These are phyloP conservation scores for Nasonia longicornis DNA, from an alignment of 1,140 invertebrate species.

Conservation along the genomic window DNA sequence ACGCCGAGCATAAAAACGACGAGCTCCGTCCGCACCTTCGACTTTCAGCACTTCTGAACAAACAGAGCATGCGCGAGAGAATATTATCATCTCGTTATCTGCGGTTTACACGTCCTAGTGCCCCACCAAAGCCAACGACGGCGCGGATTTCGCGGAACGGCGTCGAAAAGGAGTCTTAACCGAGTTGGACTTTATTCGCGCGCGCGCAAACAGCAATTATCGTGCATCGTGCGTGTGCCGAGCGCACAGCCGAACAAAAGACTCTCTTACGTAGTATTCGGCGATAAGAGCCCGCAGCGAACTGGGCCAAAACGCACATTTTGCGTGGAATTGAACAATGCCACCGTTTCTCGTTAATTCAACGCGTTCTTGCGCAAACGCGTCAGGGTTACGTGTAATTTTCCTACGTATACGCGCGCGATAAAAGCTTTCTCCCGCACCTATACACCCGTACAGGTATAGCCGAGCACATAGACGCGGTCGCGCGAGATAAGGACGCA, in stretches of 20 bases:
- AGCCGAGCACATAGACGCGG: not conserved
- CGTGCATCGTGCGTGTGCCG: not conserved
- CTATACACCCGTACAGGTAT: not conserved
- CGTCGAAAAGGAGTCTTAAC: not conserved
- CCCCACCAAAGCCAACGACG: not conserved
- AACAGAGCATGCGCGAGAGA: no score
- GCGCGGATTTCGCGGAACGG: not conserved
- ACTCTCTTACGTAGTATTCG: not conserved
- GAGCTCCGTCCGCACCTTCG: no score
- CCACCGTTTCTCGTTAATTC: conserved; percentile 15
- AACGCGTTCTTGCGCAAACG: not conserved
- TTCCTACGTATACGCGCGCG: no score
- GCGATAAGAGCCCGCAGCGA: conserved; percentile 17
- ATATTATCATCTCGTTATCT: not conserved
- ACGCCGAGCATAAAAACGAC: not conserved
- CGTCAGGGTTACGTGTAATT: no score
- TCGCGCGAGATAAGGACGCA: not conserved
- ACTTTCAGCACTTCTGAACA: no score
- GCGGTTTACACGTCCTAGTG: no score
- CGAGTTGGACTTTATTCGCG: not conserved
- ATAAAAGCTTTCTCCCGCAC: not conserved
- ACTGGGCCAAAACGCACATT: not conserved
- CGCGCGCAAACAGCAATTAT: conserved; percentile 22
- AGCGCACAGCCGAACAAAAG: not conserved
- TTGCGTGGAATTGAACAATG: not conserved